phyloP scores from a whole-genome alignment of 2,797 vertebrate genomes.

The Sebastes trivittatus region DNA sequence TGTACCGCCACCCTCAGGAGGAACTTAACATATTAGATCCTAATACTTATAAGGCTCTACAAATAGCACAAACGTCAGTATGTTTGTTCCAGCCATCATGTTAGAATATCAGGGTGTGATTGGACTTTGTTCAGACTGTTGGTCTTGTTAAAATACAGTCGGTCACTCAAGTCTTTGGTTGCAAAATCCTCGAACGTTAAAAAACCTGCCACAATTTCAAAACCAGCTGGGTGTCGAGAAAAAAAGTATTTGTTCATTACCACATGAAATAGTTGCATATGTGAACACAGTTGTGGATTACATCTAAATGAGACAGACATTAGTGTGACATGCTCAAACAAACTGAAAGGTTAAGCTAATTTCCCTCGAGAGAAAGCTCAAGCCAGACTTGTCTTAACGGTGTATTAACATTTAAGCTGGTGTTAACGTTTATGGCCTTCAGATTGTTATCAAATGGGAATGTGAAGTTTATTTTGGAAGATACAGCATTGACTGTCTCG shows the following conservation, averaged over 20 bases:
- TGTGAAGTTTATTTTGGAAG: slow-evolving; percentile 1
- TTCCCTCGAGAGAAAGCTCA: neutral
- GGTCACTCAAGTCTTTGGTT: slow-evolving; percentile 1
- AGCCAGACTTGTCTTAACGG: neutral
- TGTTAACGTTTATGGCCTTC: slow-evolving; percentile 10
- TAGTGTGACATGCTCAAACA: slow-evolving; percentile 2
- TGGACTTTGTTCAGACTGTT: slow-evolving; percentile 1
- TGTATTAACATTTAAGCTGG: slow-evolving; percentile 1
- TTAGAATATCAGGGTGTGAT: neutral
- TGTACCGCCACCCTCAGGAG: neutral
- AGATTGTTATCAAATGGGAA: slow-evolving; percentile 22
- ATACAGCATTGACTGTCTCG: neutral
- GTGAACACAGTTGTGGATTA: neutral
- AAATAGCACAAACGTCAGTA: neutral
- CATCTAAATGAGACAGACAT: neutral
- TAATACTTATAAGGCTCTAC: neutral
- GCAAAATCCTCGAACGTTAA: neutral
- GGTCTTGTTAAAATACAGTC: slow-evolving; percentile 14
- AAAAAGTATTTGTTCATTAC: neutral
- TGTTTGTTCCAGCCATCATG: neutral
- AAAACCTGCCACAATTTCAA: slow-evolving; percentile 3
- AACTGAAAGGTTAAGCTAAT: slow-evolving; percentile 19
- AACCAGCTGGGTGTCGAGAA: neutral
- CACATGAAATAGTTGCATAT: neutral
- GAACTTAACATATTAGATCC: neutral